Percentiles rank a stretch among this genome's conserved stretches.
Evolutionary conservation across 2,888 invertebrate species (phyloP).

Genomic region (Amiota communis): DNA sequence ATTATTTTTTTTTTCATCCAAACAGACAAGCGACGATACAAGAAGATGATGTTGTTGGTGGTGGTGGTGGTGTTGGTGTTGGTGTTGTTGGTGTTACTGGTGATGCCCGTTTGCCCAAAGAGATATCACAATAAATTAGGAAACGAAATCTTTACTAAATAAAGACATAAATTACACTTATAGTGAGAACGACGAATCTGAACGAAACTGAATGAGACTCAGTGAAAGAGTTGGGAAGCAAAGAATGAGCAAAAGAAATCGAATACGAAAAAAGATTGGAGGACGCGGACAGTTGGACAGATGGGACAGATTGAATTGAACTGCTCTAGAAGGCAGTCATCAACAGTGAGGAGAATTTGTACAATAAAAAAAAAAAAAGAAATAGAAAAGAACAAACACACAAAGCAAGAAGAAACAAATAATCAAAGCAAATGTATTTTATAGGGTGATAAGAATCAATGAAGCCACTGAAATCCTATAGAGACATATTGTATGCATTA

Average conservation of each 20-base stretch:
- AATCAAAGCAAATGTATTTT: slow-evolving; percentile 72
- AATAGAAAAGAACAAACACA: slow-evolving; percentile 7
- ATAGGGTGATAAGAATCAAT: slow-evolving; percentile 73
- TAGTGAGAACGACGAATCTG: slow-evolving; percentile 52
- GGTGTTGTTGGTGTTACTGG: slow-evolving; percentile 35
- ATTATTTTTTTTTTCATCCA: slow-evolving; percentile 19
- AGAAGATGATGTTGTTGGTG: slow-evolving; percentile 5
- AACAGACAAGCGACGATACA: slow-evolving; percentile 27
- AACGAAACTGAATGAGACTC: slow-evolving; percentile 28
- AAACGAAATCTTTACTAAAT: slow-evolving; percentile 72
- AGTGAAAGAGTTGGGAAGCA: slow-evolving; percentile 20
- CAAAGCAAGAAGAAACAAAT: slow-evolving; percentile 48
- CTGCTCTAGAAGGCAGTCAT: slow-evolving; percentile 49
- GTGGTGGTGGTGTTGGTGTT: slow-evolving; percentile 35
- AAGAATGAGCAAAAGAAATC: slow-evolving; percentile 18
- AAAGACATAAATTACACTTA: slow-evolving; percentile 72
- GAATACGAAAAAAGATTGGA: slow-evolving; percentile 33
- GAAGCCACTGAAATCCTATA: slow-evolving; percentile 73
- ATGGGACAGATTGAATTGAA: slow-evolving; percentile 34
- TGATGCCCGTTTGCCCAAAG: slow-evolving; percentile 62
- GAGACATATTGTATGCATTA: slow-evolving; percentile 71
- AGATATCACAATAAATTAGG: slow-evolving; percentile 72
- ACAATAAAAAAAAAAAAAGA: slow-evolving; percentile 45
- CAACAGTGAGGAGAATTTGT: slow-evolving; percentile 42
- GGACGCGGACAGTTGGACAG: slow-evolving; percentile 39